A percentile compares a stretch with the other conserved stretches of the same genome.
phyloP scores from a whole-genome alignment of 2,113 vertebrate genomes.

The Lucifuga dentata region DNA sequence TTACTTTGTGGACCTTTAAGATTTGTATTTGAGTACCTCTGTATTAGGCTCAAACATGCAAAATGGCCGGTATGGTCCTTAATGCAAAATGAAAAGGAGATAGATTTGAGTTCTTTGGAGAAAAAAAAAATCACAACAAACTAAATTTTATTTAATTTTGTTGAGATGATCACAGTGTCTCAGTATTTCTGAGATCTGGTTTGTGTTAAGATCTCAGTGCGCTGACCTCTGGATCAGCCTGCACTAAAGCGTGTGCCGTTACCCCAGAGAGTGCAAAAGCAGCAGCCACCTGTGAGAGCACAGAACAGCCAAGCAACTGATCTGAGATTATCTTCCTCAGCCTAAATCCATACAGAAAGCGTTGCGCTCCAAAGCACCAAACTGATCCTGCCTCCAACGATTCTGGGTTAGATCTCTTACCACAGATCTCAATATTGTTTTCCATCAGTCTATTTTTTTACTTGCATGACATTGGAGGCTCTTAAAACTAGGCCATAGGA shows the following conservation, averaged over 20 bases:
- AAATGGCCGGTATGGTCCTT: no score
- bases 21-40: no score
- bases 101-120: no score
- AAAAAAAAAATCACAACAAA: no score
- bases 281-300: constrained; percentile 59
- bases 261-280: constrained; percentile 35
- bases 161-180: background rate
- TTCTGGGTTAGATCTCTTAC: constrained; percentile 49
- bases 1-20: no score
- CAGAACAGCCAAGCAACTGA: constrained; percentile 12
- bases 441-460: constrained; percentile 65
- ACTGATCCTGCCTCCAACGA: constrained; percentile 36
- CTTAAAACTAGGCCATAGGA: constrained; percentile 73
- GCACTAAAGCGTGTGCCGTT: constrained; percentile 30
- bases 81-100: no score
- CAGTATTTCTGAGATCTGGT: background rate
- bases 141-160: background rate
- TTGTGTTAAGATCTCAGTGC: constrained; percentile 12
- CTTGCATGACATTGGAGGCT: constrained; percentile 67
- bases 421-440: constrained; percentile 62
- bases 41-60: no score
- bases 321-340: constrained; percentile 54
- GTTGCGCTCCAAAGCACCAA: constrained; percentile 23
- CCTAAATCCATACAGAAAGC: constrained; percentile 57
- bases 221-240: constrained; percentile 29